These are phyloP conservation scores for Cerastis rubricosa DNA, from an alignment of 2,888 invertebrate species.

Conservation along the genomic window DNA sequence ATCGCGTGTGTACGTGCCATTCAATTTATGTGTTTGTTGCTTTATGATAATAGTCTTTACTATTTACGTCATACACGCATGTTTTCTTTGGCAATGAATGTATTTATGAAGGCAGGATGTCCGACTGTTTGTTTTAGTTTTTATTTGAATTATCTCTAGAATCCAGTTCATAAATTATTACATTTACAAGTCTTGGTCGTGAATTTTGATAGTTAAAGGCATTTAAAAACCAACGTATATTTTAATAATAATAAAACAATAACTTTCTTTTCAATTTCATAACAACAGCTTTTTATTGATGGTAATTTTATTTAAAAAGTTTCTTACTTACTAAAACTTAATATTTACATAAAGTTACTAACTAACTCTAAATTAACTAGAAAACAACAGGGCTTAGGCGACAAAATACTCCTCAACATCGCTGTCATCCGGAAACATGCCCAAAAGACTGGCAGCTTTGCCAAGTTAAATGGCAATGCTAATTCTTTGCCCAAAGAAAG, in stretches of 20 bases:
- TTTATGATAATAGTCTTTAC: slow-evolving; percentile 30
- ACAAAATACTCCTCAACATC: too few species aligned
- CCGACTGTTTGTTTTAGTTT: slow-evolving; percentile 23
- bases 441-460: too few species aligned
- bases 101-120: slow-evolving; percentile 24
- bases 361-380: too few species aligned
- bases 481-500: too few species aligned
- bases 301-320: too few species aligned
- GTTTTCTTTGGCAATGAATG: slow-evolving; percentile 30
- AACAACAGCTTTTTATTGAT: too few species aligned
- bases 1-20: slow-evolving; percentile 37
- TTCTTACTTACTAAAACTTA: too few species aligned
- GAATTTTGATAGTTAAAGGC: not conserved
- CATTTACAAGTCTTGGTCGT: not conserved
- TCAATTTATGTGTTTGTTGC: slow-evolving; percentile 39
- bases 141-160: not conserved
- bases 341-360: too few species aligned
- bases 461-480: too few species aligned
- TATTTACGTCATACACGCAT: slow-evolving; percentile 23
- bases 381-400: too few species aligned
- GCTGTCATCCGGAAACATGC: too few species aligned
- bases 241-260: not conserved
- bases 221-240: not conserved
- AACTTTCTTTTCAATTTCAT: not conserved
- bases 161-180: slow-evolving; percentile 13